Evolutionary conservation across 2,888 invertebrate genomes (phyloP), one percentile per base, ranked within the genome.

Genomic region (Harpagoxenus sublaevis): DNA sequence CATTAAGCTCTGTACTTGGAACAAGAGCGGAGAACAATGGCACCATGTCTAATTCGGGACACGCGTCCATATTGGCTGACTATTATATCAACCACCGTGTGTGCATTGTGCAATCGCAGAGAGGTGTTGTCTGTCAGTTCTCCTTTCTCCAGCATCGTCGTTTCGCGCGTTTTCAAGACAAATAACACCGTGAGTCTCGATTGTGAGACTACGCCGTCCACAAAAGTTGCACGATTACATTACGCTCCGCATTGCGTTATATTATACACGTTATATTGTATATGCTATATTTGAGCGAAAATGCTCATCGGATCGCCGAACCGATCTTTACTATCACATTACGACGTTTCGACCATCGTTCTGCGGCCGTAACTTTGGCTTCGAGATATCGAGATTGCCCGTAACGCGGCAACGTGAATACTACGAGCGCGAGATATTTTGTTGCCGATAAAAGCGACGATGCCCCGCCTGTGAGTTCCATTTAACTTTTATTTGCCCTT

Each of bases 11-110:
- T 18, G 65, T 39, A 12, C 81, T 79, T 60, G 81, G 31, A 79
- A 18, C 66, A 51, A 66, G 81, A 57, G 65, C 28, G 9, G 53
- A 78, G 83, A 83, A 83, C 81, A 83, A 83, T 66, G 65, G 48
- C 23, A 28, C 31, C 9, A 31, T n/a, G 48, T 66, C 18, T 35
- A 68, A 55, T 55, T 78, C 77, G 65, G 39, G 15, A 28, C n/a
- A 45, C n/a, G 23, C 28, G 5, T 66, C 66, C 18, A 48, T 68
- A 83, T 66, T 57, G 60, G 48, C 45, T 68, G 42, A 78, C 77
- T 68, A 68, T 77, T 77, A 53, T 53, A 28, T 53, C 31, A 65
- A 42, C 28, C 28, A 55, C 10, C 6, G 15, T 55, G 1, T 53
- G 31, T n/a, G n/a, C 31, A 2, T 0, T 53, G 31, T n/a, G n/a